Conservation (phyloP, 2,888 invertebrate species). For the Philaethria dido region DNA sequence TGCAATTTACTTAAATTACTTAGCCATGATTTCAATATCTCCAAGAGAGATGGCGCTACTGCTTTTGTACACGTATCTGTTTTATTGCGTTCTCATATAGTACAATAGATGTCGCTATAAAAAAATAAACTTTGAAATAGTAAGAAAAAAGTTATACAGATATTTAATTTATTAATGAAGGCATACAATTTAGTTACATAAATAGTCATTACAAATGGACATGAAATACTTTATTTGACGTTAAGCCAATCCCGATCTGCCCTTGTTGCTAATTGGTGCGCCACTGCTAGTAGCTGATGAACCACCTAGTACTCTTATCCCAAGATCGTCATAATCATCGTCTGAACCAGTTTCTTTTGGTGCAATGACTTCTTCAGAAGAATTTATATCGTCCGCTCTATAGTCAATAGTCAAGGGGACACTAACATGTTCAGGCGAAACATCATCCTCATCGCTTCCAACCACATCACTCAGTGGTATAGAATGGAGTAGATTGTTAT, state of each 20-base stretch:
- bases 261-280: slow-evolving; percentile 61
- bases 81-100: not conserved
- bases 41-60: slow-evolving; percentile 6
- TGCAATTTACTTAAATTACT: not conserved
- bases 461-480: not conserved
- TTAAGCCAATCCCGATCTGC: slow-evolving; percentile 51
- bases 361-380: not conserved
- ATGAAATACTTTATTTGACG: not conserved
- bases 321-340: slow-evolving; percentile 24
- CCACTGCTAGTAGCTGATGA: slow-evolving; percentile 69
- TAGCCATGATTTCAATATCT: not conserved
- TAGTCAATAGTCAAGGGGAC: not conserved
- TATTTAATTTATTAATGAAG: not conserved
- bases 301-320: slow-evolving; percentile 66
- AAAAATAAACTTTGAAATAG: not conserved
- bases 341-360: not conserved
- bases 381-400: not conserved
- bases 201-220: not conserved
- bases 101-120: slow-evolving; percentile 18
- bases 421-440: not conserved
- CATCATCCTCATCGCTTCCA: not conserved
- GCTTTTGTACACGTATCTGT: too few species aligned
- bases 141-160: not conserved
- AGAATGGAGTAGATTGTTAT: not conserved
- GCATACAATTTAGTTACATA: not conserved